phyloP scores from a whole-genome alignment of 2,113 vertebrate species.

The Arenaria interpres region DNA sequence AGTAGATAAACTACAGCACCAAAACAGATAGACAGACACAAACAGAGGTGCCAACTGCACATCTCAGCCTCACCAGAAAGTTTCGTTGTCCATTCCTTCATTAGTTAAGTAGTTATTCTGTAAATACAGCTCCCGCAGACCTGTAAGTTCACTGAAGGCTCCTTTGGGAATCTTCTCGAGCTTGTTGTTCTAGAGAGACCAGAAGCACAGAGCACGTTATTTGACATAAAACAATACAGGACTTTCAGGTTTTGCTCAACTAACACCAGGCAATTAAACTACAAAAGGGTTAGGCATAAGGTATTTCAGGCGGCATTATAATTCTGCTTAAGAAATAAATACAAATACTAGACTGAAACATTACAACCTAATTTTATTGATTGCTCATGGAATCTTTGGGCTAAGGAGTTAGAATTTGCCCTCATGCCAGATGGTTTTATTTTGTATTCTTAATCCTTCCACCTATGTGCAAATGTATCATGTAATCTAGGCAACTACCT shows the following conservation, averaged over 20 bases:
- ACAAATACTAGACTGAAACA: neutral
- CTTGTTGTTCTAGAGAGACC: conserved; percentile 86
- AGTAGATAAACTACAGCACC: neutral
- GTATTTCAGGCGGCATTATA: neutral
- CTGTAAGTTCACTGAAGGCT: conserved; percentile 84
- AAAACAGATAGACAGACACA: neutral
- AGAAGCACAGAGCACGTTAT: neutral
- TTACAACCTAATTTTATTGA: neutral
- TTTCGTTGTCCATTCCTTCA: conserved; percentile 91
- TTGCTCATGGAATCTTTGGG: neutral
- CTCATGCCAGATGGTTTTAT: neutral
- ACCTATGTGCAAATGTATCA: neutral
- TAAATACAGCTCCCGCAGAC: conserved; percentile 91
- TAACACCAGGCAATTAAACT: neutral
- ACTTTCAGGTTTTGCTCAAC: neutral
- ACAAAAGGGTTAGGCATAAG: neutral
- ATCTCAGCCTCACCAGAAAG: conserved; percentile 86
- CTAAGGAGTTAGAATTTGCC: neutral
- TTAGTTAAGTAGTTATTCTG: conserved; percentile 94
- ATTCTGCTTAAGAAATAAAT: neutral
- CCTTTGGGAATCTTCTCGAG: conserved; percentile 92
- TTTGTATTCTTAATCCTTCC: neutral
- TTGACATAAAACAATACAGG: neutral
- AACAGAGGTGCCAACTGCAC: neutral
- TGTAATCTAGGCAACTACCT: neutral